These are phyloP conservation scores for Didymodactylos carnosus DNA, from an alignment of 2,888 invertebrate genomes.

Conservation along the genomic window DNA sequence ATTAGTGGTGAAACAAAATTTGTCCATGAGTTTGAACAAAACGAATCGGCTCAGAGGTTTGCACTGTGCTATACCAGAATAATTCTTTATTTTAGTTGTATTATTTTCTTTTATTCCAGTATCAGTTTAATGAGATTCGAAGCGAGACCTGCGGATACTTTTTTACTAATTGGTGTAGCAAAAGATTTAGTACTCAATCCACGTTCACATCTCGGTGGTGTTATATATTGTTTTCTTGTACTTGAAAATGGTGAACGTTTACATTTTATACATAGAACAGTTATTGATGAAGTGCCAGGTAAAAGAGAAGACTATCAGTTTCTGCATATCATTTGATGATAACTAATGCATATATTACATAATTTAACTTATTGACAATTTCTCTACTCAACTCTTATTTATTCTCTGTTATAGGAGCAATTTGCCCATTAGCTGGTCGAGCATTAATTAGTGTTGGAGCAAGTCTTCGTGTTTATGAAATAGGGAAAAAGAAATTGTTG, in stretches of 20 bases:
- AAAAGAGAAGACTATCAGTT: not conserved
- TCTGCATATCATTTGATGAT: not conserved
- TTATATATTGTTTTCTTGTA: constrained; percentile 55
- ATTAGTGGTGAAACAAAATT: not conserved
- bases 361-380: not conserved
- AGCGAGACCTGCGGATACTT: constrained; percentile 42
- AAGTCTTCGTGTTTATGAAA: constrained; percentile 74
- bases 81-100: not conserved
- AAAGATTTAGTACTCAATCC: constrained; percentile 74
- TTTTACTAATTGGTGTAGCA: constrained; percentile 65
- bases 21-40: constrained; percentile 65
- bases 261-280: constrained; percentile 77
- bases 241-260: constrained; percentile 58
- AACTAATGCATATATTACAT: not conserved
- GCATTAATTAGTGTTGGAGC: constrained; percentile 76
- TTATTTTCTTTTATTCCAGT: constrained; percentile 29
- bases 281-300: constrained; percentile 65
- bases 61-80: constrained; percentile 45
- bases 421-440: constrained; percentile 73
- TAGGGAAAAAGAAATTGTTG: constrained; percentile 81
- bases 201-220: constrained; percentile 57
- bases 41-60: constrained; percentile 65
- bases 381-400: too few relatives aligned
- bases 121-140: constrained; percentile 61
- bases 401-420: constrained; percentile 39